Percentiles rank a stretch among this genome's conserved stretches.
These are phyloP conservation scores for Suillia variegata DNA, from an alignment of 2,888 invertebrate genomes.

Conservation along the genomic window DNA sequence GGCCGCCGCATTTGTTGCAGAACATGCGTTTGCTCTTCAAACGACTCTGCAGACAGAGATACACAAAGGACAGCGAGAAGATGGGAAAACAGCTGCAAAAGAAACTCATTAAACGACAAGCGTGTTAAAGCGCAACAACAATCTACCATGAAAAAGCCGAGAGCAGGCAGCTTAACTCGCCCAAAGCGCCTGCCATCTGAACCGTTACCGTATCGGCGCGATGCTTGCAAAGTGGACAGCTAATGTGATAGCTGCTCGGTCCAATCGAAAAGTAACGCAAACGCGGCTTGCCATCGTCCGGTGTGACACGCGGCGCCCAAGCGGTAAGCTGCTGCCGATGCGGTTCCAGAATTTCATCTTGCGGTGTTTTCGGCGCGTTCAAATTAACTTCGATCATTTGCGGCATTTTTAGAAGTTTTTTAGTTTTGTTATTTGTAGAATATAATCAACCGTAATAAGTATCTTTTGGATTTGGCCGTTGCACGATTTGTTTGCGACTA, in stretches of 20 bases:
- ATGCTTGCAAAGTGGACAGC: conserved; percentile 51
- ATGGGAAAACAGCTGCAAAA: conserved; percentile 54
- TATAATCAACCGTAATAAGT: too few relatives aligned
- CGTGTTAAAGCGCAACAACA: background rate
- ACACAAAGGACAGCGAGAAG: conserved; percentile 52
- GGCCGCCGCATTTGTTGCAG: conserved; percentile 57
- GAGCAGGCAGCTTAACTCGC: conserved; percentile 47
- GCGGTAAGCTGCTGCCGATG: conserved; percentile 16
- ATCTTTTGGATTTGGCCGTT: too few relatives aligned
- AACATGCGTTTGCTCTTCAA: conserved; percentile 53
- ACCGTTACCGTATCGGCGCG: conserved; percentile 48
- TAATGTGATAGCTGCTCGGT: conserved; percentile 48
- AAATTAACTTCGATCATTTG: conserved; percentile 45
- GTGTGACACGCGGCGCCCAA: conserved; percentile 22
- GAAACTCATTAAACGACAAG: background rate
- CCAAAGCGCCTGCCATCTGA: conserved; percentile 46
- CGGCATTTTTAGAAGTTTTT: conserved; percentile 38
- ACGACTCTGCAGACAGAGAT: conserved; percentile 51
- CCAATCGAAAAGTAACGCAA: conserved; percentile 54
- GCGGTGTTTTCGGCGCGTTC: conserved; percentile 35
- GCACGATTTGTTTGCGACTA: too few relatives aligned
- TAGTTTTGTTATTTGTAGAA: too few relatives aligned
- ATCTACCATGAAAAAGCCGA: conserved; percentile 50
- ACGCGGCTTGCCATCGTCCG: conserved; percentile 38
- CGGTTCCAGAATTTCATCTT: conserved; percentile 20